These are phyloP conservation scores for Tetanocera ferruginea DNA, from an alignment of 2,888 invertebrate species.

Conservation along the genomic window DNA sequence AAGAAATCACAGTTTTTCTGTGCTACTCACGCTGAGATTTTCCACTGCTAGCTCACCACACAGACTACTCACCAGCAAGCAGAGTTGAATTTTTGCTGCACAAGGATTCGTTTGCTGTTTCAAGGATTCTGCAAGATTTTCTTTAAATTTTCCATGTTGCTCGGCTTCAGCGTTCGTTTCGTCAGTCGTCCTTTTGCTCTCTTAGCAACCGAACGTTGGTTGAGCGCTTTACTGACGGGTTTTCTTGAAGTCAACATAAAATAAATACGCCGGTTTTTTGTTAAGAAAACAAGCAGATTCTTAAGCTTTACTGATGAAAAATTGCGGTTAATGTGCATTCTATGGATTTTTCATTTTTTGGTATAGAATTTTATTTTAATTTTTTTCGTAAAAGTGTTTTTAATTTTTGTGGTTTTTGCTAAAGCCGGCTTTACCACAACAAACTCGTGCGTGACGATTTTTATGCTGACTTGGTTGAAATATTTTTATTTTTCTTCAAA, in stretches of 20 bases:
- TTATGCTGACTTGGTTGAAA: not conserved
- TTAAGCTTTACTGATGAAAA: not conserved
- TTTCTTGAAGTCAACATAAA: not conserved
- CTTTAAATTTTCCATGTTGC: not conserved
- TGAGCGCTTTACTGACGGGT: not conserved
- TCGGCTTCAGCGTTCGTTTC: slow-evolving; percentile 3
- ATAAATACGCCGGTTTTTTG: slow-evolving; percentile 1
- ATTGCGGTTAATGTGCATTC: not conserved
- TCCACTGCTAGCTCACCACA: too few species aligned
- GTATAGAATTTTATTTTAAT: too few species aligned
- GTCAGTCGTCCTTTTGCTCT: slow-evolving; percentile 35
- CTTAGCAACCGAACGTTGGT: slow-evolving; percentile 21
- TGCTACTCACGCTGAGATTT: not conserved
- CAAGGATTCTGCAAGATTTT: slow-evolving; percentile 23
- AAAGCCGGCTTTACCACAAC: not conserved
- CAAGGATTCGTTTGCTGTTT: not conserved
- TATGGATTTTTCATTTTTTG: not conserved
- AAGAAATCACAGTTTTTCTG: not conserved
- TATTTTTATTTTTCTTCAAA: too few species aligned
- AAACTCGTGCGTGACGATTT: not conserved
- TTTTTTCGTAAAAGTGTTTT: not conserved
- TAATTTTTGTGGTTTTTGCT: slow-evolving; percentile 18
- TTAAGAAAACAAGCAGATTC: not conserved
- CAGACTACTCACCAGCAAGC: not conserved
- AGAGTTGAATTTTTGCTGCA: not conserved